A percentile compares a stretch with the other conserved stretches of the same genome.
Conservation (phyloP, 2,888 invertebrate genomes). For the Sialis fuliginosa region DNA sequence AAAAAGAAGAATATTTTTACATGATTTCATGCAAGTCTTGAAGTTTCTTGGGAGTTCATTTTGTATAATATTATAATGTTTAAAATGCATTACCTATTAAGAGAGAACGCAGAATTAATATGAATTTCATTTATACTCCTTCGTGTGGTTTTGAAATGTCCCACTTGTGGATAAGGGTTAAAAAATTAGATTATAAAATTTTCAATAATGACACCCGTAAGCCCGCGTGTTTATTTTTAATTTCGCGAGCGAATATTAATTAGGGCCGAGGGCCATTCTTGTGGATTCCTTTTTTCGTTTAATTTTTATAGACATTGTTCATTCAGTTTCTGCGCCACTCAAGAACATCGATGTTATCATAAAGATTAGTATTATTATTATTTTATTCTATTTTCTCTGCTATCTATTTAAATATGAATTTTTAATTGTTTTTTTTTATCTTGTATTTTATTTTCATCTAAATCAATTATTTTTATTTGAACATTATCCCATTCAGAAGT, state of each 20-base stretch:
- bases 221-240: background rate
- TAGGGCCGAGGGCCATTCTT: background rate
- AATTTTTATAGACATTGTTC: background rate
- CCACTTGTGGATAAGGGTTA: background rate
- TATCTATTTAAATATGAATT: background rate
- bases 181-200: constrained; percentile 3
- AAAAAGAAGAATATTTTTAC: no score
- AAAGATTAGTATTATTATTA: no score
- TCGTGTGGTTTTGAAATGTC: background rate
- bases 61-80: no score
- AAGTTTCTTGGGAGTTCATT: no score
- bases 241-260: background rate
- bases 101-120: no score
- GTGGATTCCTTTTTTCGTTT: background rate
- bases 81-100: no score
- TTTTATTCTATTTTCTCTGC: no score
- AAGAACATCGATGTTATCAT: no score
- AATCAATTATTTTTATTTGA: background rate
- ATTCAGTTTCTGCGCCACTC: no score
- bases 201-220: constrained; percentile 2
- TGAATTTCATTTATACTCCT: no score
- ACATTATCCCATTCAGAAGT: no score
- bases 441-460: background rate
- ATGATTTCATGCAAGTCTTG: no score
- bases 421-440: background rate